Percentiles rank a stretch among this genome's conserved stretches.
Evolutionary conservation across 2,888 invertebrate species (phyloP).

Genomic region (Chrysolina haemoptera): DNA sequence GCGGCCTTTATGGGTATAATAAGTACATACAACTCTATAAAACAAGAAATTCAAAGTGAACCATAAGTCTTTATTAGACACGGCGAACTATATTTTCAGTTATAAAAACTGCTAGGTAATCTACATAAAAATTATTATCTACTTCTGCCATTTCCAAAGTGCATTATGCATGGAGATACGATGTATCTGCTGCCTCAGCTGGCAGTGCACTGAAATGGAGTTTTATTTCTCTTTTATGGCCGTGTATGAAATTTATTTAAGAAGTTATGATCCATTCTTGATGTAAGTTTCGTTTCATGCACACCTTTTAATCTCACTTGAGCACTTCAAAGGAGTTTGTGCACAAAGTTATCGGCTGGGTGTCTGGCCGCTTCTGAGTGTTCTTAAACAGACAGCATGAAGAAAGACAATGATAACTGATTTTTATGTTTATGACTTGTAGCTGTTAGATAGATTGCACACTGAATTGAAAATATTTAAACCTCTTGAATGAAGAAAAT

Average conservation of each 20-base stretch:
- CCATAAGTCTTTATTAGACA: no score
- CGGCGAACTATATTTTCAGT: background rate
- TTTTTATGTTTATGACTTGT: slow-evolving; percentile 4
- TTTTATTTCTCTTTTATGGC: slow-evolving; percentile 44
- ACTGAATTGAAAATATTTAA: no score
- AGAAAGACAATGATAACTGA: slow-evolving; percentile 9
- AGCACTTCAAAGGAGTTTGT: slow-evolving; percentile 37
- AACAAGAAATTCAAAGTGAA: no score
- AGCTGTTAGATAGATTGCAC: background rate
- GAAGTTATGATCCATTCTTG: slow-evolving; percentile 41
- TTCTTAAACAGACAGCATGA: background rate
- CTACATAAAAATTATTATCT: slow-evolving; percentile 48
- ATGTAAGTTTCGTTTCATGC: slow-evolving; percentile 38
- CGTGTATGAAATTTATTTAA: slow-evolving; percentile 43
- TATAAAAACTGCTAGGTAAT: slow-evolving; percentile 35
- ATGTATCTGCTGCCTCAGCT: slow-evolving; percentile 39
- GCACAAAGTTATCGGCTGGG: slow-evolving; percentile 34
- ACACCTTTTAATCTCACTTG: slow-evolving; percentile 44
- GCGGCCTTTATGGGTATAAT: no score
- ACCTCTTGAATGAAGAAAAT: no score
- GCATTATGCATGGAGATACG: slow-evolving; percentile 39
- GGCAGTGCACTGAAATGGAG: slow-evolving; percentile 28
- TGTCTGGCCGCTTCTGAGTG: slow-evolving; percentile 27
- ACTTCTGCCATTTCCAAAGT: slow-evolving; percentile 41
- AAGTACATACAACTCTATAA: no score